Percentiles rank a stretch among this genome's conserved stretches.
phyloP scores from a whole-genome alignment of 1,140 invertebrate species.

The Coelopa frigida region DNA sequence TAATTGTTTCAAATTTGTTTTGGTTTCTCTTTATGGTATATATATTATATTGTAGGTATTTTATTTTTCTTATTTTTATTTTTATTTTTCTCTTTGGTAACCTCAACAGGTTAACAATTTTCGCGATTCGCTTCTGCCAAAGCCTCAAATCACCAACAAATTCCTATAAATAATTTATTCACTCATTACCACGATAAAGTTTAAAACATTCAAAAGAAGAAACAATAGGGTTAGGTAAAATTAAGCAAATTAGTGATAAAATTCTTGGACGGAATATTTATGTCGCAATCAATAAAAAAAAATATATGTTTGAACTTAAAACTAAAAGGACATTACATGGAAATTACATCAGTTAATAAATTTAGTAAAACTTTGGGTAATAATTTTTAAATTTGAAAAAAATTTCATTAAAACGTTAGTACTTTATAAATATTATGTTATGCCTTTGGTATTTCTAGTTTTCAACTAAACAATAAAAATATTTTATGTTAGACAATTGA shows the following conservation, averaged over 20 bases:
- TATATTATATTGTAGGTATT: conserved; percentile 18
- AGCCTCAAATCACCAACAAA: conserved; percentile 13
- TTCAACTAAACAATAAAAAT: neutral
- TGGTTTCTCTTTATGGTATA: conserved; percentile 16
- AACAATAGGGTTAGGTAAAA: neutral
- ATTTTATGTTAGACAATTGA: conserved; percentile 13
- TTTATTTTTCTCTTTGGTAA: conserved; percentile 6
- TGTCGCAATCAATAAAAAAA: neutral
- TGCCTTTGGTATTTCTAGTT: conserved; percentile 13
- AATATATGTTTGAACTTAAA: conserved; percentile 14
- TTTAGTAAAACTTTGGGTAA: neutral
- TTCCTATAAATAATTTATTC: conserved; percentile 7
- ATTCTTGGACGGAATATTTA: conserved; percentile 12
- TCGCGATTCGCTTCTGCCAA: conserved; percentile 13
- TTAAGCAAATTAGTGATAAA: conserved; percentile 6
- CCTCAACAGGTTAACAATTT: conserved; percentile 6
- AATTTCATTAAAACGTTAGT: conserved; percentile 15
- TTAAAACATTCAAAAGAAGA: no score
- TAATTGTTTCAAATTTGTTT: conserved; percentile 20
- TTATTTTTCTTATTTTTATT: conserved; percentile 15
- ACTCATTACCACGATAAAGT: no score
- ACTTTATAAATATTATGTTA: conserved; percentile 19
- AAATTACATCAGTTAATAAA: conserved; percentile 10
- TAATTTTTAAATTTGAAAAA: conserved; percentile 18
- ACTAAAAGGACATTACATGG: conserved; percentile 19